These are phyloP conservation scores for Heliconius sara DNA, from an alignment of 2,888 invertebrate genomes.

Conservation along the genomic window DNA sequence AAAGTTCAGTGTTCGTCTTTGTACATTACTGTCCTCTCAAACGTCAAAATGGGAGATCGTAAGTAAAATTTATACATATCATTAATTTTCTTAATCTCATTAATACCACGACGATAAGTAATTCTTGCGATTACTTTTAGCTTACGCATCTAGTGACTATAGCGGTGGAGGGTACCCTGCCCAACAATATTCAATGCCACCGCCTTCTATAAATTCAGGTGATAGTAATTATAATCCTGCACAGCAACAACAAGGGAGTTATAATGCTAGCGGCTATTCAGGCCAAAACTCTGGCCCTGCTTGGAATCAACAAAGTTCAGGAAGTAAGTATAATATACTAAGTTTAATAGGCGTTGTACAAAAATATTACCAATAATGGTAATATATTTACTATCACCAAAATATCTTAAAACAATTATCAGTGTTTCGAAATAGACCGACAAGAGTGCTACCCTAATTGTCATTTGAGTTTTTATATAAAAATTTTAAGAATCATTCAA, in stretches of 20 bases:
- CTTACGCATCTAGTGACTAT: conserved; percentile 73
- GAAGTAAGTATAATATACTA: conserved; percentile 52
- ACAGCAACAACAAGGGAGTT: conserved; percentile 64
- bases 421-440: no score
- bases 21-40: conserved; percentile 7
- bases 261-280: conserved; percentile 66
- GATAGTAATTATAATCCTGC: conserved; percentile 70
- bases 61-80: conserved; percentile 37
- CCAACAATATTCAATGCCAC: conserved; percentile 78
- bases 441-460: no score
- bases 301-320: conserved; percentile 70
- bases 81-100: conserved; percentile 6
- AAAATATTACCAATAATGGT: not conserved
- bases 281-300: conserved; percentile 65
- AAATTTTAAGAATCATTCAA: no score
- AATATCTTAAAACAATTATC: not conserved
- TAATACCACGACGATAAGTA: conserved; percentile 18
- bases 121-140: conserved; percentile 53
- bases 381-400: not conserved
- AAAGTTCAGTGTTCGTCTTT: not conserved
- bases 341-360: not conserved
- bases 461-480: no score
- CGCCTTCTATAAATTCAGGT: conserved; percentile 70
- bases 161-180: conserved; percentile 72
- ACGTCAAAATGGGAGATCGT: conserved; percentile 49